Evolutionary conservation across 2,797 vertebrate genomes (phyloP), one percentile per base, ranked within the genome.

Genomic region (Gobionotothen gibberifrons): DNA sequence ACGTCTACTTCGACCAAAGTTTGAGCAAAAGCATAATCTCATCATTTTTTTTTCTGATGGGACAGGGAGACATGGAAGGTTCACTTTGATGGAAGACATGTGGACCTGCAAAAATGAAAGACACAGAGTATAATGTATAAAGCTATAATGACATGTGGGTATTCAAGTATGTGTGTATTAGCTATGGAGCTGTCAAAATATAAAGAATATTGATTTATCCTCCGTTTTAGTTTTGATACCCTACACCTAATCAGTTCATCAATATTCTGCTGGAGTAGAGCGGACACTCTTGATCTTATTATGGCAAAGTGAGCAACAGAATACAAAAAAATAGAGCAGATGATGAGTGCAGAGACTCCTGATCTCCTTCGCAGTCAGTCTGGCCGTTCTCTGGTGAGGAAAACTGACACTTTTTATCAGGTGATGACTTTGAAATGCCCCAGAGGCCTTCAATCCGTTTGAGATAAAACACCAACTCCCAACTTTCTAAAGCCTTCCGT

Each of bases 321-420:
- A 53, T 69, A 46, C 16, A 5, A 32, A 59, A 55, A 36, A 32
- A 55, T 59, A 36, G 42, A 60, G 39, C 5, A 29, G 15, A 3
- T 46, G 52, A 60, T 56, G 43, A 61, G 42, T 67, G 53, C 29
- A 40, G n/a, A 51, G 56, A 51, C 26, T 46, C 48, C 21, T 48
- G 58, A 55, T 54, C 26, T 22, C 11, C 29, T 22, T 22, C 19
- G 16, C 57, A 22, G 32, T 69, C 56, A 52, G 12, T 57, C 66
- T 71, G 69, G 56, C 15, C 16, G 68, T 74, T 55, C 44, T 69
- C 59, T 55, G 43, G 29, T 51, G 53, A 67, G 49, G 49, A 68
- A 9, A 32, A 63, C 47, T 72, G 51, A 66, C 63, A 40, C 61
- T 32, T 65, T 74, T 74, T 70, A 79, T 83, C 53, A 65, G 54